Conservation (phyloP, 2,113 vertebrate genomes). For the Oceanites oceanicus region DNA sequence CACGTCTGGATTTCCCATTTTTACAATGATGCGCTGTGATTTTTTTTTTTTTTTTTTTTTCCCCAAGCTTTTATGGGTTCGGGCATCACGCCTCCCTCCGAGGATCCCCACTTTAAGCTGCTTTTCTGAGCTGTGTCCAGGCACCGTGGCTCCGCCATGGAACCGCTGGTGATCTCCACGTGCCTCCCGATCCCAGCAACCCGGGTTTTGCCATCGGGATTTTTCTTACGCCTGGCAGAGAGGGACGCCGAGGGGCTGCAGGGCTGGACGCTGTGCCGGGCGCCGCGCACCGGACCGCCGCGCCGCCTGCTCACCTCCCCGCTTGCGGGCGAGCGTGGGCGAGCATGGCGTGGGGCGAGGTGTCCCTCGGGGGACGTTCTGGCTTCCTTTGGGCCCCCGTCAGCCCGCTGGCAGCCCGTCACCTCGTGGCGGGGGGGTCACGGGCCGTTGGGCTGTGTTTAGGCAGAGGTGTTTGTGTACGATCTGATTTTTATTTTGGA, state of each 20-base stretch:
- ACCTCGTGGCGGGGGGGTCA: background rate
- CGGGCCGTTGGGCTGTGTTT: background rate
- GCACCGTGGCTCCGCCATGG: rapidly evolving
- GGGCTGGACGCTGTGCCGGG: rapidly evolving
- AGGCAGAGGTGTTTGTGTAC: background rate
- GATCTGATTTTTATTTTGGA: background rate
- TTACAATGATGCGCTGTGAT: no score
- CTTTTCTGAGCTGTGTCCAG: background rate
- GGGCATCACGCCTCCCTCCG: rapidly evolving
- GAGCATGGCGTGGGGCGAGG: background rate
- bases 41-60: background rate
- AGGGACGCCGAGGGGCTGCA: background rate
- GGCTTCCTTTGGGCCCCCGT: background rate
- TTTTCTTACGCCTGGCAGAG: background rate
- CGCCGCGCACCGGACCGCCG: rapidly evolving
- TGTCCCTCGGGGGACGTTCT: background rate
- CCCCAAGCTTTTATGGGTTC: background rate
- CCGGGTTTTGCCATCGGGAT: background rate
- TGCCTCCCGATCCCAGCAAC: rapidly evolving
- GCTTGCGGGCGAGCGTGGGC: rapidly evolving
- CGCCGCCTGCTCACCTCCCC: background rate
- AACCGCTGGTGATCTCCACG: rapidly evolving
- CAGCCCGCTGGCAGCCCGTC: background rate
- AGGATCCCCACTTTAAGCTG: background rate
- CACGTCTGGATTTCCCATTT: background rate